Base-by-base conservation (phyloP, 2,888 invertebrate genomes). In the Ectemnius lituratus region DNA sequence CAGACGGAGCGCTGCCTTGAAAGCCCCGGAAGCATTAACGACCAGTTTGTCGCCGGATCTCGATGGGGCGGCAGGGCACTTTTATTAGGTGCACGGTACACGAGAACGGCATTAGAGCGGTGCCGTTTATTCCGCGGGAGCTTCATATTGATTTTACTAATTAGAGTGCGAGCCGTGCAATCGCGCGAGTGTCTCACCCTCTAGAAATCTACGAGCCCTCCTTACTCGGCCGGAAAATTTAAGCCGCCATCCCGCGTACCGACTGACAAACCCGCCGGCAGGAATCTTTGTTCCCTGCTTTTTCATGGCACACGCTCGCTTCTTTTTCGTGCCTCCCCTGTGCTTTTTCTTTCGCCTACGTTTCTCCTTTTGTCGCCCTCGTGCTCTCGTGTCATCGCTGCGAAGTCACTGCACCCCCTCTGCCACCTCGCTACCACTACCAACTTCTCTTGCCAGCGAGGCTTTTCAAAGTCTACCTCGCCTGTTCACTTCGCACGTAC, bases 141-240 rank as follows among this genome's bases (percentile, higher is more conserved):
- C 83, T 85, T 78, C 78, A 80, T 88, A 87, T 88, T 87, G 87
- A 88, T 87, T 87, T 85, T 84, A 85, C 85, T 86, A 87, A 87
- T 87, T 87, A 87, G 37, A 37, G 37, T 37, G 80, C 47, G 57
- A 65, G 49, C 67, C 64, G 58, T 62, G 68, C 70, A 58, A 61
- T 49, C 64, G 62, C 66, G 63, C 60, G 68, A 58, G 60, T 60
- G 56, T 45, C 28, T 61, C 61, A 27, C 23, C 58, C 61, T 60
- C 73, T 14, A 16, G 56, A 14, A 18, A 46, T 46, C 61, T 37
- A 46, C 45, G 16, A 62, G 8, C 45, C 46, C 28, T 45, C 18
- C 18, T 18, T 46, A 62, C 45, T 62, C 16, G 61, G 18, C 37
- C 11, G 46, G 45, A 62, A 28, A 46, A 16, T 46, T 62, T 46